Base-by-base conservation (phyloP, 2,888 invertebrate genomes). In the Agonopterix alstromeriana region DNA sequence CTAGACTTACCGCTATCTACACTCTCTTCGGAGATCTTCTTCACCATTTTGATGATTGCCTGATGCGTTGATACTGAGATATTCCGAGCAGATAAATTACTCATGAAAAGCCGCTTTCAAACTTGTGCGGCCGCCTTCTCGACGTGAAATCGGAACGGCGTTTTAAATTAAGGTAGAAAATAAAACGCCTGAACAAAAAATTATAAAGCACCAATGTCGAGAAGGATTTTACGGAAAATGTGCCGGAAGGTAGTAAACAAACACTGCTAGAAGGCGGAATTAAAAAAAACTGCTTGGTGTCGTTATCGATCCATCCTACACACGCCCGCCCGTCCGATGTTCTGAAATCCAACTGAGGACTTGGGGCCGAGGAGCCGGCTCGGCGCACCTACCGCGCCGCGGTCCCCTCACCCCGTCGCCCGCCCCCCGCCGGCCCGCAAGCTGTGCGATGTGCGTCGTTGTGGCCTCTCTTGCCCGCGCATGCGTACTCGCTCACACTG, bases 211-310 rank as follows among this genome's bases (percentile, higher is more conserved):
- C 87, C 84, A 79, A 82, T 45, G 71, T 82, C 84, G 85, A 88
- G 84, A 86, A 87, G 83, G 84, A 83, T 84, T 27, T 74, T 73
- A 73, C 73, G 76, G 73, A 77, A 77, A 82, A 65, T 83, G 71
- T 83, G 79, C 76, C 82, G 73, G 79, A 86, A 83, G 77, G 82
- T 82, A 79, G 79, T 81, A 81, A 82, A 87, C 82, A 87, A 87
- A 86, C 87, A 87, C 87, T 86, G 77, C 55, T 82, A 82, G 85
- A 87, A 87, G 86, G 81, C 89, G 89, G 85, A 86, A 84, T 90
- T 78, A 86, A 91, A 91, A 27, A 90, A 90, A 86, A 90, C 89
- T 89, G 88, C 86, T 53, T 90, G 89, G 81, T 91, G 87, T 82
- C 73, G 65, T 78, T 87, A 88, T 71, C 87, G 85, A 84, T 86